phyloP scores from a whole-genome alignment of 2,888 invertebrate genomes.

The Oscheius sp. region DNA sequence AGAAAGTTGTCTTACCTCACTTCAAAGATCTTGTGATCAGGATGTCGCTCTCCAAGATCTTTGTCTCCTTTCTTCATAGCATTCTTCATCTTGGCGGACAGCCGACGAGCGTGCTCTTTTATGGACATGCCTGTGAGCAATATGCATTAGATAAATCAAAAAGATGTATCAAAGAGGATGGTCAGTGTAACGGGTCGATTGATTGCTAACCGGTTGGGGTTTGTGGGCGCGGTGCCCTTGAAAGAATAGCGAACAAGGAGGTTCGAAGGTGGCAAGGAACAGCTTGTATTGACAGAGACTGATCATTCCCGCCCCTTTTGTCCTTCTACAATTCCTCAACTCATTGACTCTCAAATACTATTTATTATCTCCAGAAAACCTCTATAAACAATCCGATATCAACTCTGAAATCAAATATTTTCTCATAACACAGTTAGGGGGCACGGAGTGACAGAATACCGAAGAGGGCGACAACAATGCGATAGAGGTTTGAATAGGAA shows the following conservation, averaged over 20 bases:
- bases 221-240: slow-evolving; percentile 15
- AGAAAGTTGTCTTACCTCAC: background rate
- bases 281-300: no score
- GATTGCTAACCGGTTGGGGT: slow-evolving; percentile 17
- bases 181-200: slow-evolving; percentile 30
- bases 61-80: slow-evolving; percentile 29
- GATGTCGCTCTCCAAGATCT: slow-evolving; percentile 26
- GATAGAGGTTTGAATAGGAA: no score
- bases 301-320: no score
- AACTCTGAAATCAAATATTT: no score
- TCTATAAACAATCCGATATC: no score
- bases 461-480: no score
- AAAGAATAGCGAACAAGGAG: background rate
- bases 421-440: no score
- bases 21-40: slow-evolving; percentile 25
- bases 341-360: no score
- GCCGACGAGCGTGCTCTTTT: slow-evolving; percentile 18
- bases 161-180: background rate
- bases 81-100: slow-evolving; percentile 23
- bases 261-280: no score
- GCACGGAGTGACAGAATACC: no score
- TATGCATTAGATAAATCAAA: background rate
- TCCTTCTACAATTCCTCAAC: no score
- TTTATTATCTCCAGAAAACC: no score
- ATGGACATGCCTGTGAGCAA: background rate